Percentiles rank a stretch among this genome's conserved stretches.
These are phyloP conservation scores for Neoascia interrupta DNA, from an alignment of 2,888 invertebrate species.

Conservation along the genomic window DNA sequence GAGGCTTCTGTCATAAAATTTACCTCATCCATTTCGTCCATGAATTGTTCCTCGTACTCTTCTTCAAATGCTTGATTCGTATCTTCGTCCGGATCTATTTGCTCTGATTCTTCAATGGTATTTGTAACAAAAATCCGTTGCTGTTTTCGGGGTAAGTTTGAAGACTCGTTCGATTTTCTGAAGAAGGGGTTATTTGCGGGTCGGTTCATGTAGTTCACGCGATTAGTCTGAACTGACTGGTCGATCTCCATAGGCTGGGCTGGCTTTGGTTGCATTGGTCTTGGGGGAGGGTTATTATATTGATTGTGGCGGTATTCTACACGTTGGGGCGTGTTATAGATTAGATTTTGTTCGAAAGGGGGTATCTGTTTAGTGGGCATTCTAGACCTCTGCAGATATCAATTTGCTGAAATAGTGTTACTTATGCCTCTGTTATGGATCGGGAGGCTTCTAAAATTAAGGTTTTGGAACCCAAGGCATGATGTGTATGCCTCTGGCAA, in stretches of 20 bases:
- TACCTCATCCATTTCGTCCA: background rate
- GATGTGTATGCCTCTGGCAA: slow-evolving; percentile 53
- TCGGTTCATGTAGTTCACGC: slow-evolving; percentile 8
- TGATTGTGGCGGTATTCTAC: slow-evolving; percentile 2
- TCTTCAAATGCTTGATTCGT: background rate
- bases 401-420: slow-evolving; percentile 6
- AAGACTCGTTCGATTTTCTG: slow-evolving; percentile 1
- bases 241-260: slow-evolving; percentile 7
- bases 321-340: slow-evolving; percentile 19
- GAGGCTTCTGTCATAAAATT: slow-evolving; percentile 9
- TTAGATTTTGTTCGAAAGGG: slow-evolving; percentile 6
- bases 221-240: slow-evolving; percentile 3
- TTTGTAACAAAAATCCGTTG: background rate
- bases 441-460: background rate
- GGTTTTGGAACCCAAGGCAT: slow-evolving; percentile 53
- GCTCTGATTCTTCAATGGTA: background rate
- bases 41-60: background rate
- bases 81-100: background rate
- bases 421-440: slow-evolving; percentile 24
- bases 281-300: slow-evolving; percentile 13
- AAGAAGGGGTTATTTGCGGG: slow-evolving; percentile 4
- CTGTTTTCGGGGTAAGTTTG: background rate
- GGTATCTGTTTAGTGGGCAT: slow-evolving; percentile 10
- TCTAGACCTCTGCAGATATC: background rate
- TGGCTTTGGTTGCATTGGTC: slow-evolving; percentile 7